Evolutionary conservation across 2,888 invertebrate species (phyloP).

Genomic region (Thysanoteuthis rhombus): DNA sequence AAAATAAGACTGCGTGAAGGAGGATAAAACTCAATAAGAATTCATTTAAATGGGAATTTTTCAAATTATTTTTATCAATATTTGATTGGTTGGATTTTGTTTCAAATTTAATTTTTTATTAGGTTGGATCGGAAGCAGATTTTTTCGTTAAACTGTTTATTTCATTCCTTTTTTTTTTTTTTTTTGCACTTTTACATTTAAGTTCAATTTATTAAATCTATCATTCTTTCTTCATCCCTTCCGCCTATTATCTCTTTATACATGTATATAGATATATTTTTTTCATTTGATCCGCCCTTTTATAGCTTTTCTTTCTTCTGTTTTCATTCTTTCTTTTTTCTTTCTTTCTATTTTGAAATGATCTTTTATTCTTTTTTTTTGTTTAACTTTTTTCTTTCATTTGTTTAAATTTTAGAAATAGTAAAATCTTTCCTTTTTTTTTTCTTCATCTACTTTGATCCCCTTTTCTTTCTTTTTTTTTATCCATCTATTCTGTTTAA

Average conservation of each 20-base stretch:
- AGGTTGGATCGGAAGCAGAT: not conserved
- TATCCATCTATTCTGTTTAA: too few relatives aligned
- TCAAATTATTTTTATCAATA: not conserved
- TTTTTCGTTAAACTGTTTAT: not conserved
- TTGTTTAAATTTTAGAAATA: too few relatives aligned
- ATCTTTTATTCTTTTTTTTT: too few relatives aligned
- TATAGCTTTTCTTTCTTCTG: too few relatives aligned
- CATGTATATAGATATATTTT: not conserved
- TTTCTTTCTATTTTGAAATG: too few relatives aligned
- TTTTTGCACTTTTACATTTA: not conserved
- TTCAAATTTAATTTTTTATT: not conserved
- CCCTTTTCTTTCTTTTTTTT: not conserved
- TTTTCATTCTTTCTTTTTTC: too few relatives aligned
- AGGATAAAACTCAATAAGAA: not conserved
- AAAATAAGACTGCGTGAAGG: not conserved
- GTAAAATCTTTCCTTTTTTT: too few relatives aligned
- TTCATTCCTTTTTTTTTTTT: not conserved
- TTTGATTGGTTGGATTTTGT: slow-evolving; percentile 12
- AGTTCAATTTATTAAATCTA: not conserved
- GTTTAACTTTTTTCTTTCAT: too few relatives aligned
- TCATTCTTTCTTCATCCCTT: not conserved
- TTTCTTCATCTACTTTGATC: too few relatives aligned
- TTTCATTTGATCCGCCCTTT: too few relatives aligned
- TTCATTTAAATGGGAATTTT: not conserved
- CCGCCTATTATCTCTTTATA: not conserved